Evolutionary conservation across 2,888 invertebrate genomes (phyloP).

Genomic region (Tanypteryx hageni): DNA sequence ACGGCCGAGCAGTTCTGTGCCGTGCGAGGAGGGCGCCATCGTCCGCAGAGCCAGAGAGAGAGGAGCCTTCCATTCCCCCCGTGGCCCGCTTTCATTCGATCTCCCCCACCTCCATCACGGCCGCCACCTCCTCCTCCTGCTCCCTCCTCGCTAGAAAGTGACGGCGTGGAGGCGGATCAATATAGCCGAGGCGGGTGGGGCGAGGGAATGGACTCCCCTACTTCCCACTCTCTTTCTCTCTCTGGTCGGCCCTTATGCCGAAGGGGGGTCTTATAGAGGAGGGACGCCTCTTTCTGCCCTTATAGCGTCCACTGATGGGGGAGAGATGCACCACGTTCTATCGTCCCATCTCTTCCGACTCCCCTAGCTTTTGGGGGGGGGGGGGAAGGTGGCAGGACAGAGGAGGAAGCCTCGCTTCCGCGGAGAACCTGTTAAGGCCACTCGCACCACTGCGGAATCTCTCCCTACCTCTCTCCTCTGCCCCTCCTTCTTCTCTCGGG

Average conservation of each 20-base stretch:
- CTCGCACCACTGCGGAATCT: slow-evolving; percentile 19
- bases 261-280: too few relatives aligned
- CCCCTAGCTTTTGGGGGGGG: not conserved
- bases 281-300: not conserved
- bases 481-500: not conserved
- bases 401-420: slow-evolving; percentile 6
- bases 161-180: slow-evolving; percentile 62
- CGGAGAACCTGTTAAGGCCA: slow-evolving; percentile 32
- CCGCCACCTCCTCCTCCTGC: not conserved
- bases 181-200: slow-evolving; percentile 55
- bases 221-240: not conserved
- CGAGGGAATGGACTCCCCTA: slow-evolving; percentile 17
- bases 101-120: not conserved
- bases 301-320: slow-evolving; percentile 7
- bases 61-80: slow-evolving; percentile 22
- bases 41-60: not conserved
- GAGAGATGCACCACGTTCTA: not conserved
- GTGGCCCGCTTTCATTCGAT: slow-evolving; percentile 52
- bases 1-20: not conserved
- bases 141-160: slow-evolving; percentile 58
- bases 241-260: not conserved
- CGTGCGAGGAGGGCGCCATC: not conserved
- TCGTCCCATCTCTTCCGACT: not conserved
- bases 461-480: not conserved
- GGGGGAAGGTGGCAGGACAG: not conserved